Evolutionary conservation across 2,113 vertebrate genomes (phyloP).

Genomic region (Theropithecus gelada): DNA sequence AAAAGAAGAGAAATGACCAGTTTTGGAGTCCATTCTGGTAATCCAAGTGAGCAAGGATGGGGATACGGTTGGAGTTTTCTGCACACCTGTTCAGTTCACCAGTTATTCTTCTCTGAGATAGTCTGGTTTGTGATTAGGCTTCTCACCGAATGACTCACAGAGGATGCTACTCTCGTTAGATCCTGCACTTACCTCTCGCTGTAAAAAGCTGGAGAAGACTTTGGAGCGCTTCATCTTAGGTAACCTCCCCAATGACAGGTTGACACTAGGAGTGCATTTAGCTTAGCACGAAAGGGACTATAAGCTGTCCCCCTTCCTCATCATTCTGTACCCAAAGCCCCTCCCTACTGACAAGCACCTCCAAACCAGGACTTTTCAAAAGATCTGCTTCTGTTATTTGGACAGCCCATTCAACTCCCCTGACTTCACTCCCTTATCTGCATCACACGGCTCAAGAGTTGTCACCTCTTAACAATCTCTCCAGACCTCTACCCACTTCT

Average conservation of each 20-base stretch:
- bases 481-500: neutral
- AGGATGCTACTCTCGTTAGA: accelerated
- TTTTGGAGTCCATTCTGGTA: neutral
- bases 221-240: neutral
- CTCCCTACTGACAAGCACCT: neutral
- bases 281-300: accelerated
- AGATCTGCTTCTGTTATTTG: neutral
- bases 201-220: neutral
- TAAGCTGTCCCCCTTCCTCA: neutral
- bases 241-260: neutral
- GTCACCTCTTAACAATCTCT: no score
- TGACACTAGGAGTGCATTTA: neutral
- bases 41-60: neutral
- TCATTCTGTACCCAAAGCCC: neutral
- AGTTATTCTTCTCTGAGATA: neutral
- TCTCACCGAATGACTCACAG: neutral
- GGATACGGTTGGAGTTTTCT: neutral
- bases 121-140: neutral
- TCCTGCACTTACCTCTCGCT: neutral
- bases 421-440: neutral
- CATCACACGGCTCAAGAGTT: neutral
- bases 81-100: neutral
- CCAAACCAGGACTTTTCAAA: neutral
- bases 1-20: neutral
- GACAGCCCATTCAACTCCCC: no score